A percentile compares a stretch with the other conserved stretches of the same genome.
These are phyloP conservation scores for Pseudomyrmex sp. DNA, from an alignment of 1,140 invertebrate species.

Conservation along the genomic window DNA sequence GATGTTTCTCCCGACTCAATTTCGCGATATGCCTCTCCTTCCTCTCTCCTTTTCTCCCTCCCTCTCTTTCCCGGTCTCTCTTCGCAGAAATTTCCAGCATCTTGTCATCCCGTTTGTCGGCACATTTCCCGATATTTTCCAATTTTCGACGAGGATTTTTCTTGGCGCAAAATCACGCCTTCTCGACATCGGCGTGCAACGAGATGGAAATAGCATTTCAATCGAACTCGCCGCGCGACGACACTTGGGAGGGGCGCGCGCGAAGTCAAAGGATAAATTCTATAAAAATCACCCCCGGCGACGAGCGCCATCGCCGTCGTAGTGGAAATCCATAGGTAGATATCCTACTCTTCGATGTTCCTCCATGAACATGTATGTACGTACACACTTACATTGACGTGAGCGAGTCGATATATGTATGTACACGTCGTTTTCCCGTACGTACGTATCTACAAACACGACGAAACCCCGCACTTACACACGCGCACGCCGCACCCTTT, in stretches of 20 bases:
- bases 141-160: slow-evolving; percentile 48
- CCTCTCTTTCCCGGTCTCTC: no score
- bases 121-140: slow-evolving; percentile 47
- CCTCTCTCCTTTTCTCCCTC: neutral
- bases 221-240: slow-evolving; percentile 39
- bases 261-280: slow-evolving; percentile 49
- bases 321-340: slow-evolving; percentile 69
- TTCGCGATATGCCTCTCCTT: slow-evolving; percentile 13
- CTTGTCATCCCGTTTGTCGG: slow-evolving; percentile 26
- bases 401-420: neutral
- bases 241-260: slow-evolving; percentile 22
- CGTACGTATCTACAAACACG: slow-evolving; percentile 16
- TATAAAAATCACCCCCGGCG: slow-evolving; percentile 57
- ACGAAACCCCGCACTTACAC: slow-evolving; percentile 22
- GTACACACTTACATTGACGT: slow-evolving; percentile 11
- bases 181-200: slow-evolving; percentile 31
- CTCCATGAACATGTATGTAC: slow-evolving; percentile 20
- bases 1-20: slow-evolving; percentile 39
- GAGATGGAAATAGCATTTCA: slow-evolving; percentile 67
- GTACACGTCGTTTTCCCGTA: slow-evolving; percentile 4
- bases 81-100: slow-evolving; percentile 1
- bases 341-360: slow-evolving; percentile 62
- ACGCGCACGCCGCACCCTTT: slow-evolving; percentile 76
- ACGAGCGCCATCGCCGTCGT: slow-evolving; percentile 37
- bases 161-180: slow-evolving; percentile 25